Conservation (phyloP, 2,113 vertebrate genomes). For the Ptyas mucosa region DNA sequence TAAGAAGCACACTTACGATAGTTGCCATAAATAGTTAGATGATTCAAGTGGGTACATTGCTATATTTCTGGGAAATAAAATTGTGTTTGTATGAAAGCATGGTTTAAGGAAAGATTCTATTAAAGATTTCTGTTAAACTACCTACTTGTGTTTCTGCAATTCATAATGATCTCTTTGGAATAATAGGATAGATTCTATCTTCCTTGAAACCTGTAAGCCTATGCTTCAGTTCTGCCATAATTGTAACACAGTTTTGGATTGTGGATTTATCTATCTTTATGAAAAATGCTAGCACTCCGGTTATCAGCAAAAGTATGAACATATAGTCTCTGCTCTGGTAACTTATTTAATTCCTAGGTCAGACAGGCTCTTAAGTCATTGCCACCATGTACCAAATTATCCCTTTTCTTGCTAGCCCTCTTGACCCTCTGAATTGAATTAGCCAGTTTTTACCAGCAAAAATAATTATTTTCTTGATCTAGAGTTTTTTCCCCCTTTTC, state of each 20-base stretch:
- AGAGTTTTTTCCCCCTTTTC: slow-evolving; percentile 48
- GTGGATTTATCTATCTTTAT: neutral
- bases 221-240: neutral
- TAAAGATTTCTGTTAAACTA: neutral
- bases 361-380: neutral
- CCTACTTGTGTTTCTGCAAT: neutral
- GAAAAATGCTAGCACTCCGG: neutral
- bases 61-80: slow-evolving; percentile 27
- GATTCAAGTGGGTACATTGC: slow-evolving; percentile 44
- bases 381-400: neutral
- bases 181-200: neutral
- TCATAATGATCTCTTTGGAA: neutral
- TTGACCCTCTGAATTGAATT: slow-evolving; percentile 31
- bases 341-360: neutral
- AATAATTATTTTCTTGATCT: slow-evolving; percentile 59
- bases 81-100: slow-evolving; percentile 1
- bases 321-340: neutral
- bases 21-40: slow-evolving; percentile 43
- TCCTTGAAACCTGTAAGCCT: neutral
- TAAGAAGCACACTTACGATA: slow-evolving; percentile 24
- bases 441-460: slow-evolving; percentile 51
- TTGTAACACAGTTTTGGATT: neutral
- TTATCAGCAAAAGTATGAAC: neutral
- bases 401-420: slow-evolving; percentile 4
- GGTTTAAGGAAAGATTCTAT: slow-evolving; percentile 18